Percentiles rank a stretch among this genome's conserved stretches.
Evolutionary conservation across 1,140 invertebrate genomes (phyloP).

Genomic region (Drosophila subpulchrella): DNA sequence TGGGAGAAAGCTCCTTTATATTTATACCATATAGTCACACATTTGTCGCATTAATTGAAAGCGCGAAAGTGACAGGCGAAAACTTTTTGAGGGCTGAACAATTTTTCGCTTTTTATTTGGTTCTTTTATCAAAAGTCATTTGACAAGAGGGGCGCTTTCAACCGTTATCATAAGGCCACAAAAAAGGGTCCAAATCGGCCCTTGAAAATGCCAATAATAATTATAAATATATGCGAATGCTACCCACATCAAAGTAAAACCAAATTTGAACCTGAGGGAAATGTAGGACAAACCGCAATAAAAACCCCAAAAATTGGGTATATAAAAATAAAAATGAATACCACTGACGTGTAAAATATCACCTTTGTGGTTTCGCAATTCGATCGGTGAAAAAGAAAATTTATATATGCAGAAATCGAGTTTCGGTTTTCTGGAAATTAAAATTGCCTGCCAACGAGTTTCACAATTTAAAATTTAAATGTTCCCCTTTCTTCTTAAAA

Average conservation of each 20-base stretch:
- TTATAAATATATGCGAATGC: slow-evolving; percentile 55
- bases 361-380: slow-evolving; percentile 8
- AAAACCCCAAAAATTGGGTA: slow-evolving; percentile 32
- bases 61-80: slow-evolving; percentile 39
- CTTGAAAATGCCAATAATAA: slow-evolving; percentile 69
- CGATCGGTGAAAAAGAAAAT: background rate
- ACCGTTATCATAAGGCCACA: slow-evolving; percentile 59
- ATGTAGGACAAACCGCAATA: slow-evolving; percentile 25
- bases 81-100: slow-evolving; percentile 36
- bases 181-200: slow-evolving; percentile 13
- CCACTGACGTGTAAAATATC: slow-evolving; percentile 42
- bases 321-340: slow-evolving; percentile 36
- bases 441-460: background rate
- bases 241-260: slow-evolving; percentile 62
- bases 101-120: slow-evolving; percentile 24
- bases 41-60: slow-evolving; percentile 52
- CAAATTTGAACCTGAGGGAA: slow-evolving; percentile 18
- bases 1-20: slow-evolving; percentile 2
- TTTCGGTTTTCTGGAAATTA: slow-evolving; percentile 7
- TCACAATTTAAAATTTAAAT: background rate
- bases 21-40: slow-evolving; percentile 7
- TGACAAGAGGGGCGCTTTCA: slow-evolving; percentile 46
- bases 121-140: slow-evolving; percentile 54
- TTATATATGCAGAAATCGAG: background rate
- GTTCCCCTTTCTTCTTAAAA: background rate